A percentile compares a stretch with the other conserved stretches of the same genome.
Conservation (phyloP, 1,140 invertebrate genomes). For the Muscidifurax raptorellus region DNA sequence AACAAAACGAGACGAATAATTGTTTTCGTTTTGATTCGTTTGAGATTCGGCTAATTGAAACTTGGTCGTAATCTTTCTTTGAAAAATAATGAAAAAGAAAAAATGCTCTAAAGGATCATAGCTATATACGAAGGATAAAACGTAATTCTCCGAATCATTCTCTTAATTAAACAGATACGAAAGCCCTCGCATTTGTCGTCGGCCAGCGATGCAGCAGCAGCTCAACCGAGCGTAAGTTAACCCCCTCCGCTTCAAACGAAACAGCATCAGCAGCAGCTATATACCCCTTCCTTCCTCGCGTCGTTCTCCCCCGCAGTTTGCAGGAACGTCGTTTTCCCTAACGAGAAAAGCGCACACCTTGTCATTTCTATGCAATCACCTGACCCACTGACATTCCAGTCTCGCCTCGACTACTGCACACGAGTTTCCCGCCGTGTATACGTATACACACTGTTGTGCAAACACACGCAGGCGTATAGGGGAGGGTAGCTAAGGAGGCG, state of each 20-base stretch:
- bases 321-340: constrained; percentile 34
- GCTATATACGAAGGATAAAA: neutral
- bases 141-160: constrained; percentile 4
- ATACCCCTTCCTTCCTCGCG: neutral
- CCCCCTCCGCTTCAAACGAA: neutral
- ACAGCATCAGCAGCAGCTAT: neutral
- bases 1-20: neutral
- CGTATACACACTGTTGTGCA: neutral
- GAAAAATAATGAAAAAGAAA: neutral
- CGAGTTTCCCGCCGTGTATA: neutral
- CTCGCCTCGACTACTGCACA: neutral
- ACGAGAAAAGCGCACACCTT: constrained; percentile 62
- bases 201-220: neutral
- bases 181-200: neutral
- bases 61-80: neutral
- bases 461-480: too few relatives aligned
- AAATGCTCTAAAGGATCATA: neutral
- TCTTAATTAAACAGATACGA: constrained; percentile 22
- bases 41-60: too few relatives aligned
- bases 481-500: neutral
- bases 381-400: constrained; percentile 65
- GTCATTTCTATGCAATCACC: constrained; percentile 69
- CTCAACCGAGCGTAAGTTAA: neutral
- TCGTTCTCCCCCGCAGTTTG: neutral
- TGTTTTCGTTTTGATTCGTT: neutral